Evolutionary conservation across 2,888 invertebrate genomes (phyloP).

Genomic region (Tanypteryx hageni): DNA sequence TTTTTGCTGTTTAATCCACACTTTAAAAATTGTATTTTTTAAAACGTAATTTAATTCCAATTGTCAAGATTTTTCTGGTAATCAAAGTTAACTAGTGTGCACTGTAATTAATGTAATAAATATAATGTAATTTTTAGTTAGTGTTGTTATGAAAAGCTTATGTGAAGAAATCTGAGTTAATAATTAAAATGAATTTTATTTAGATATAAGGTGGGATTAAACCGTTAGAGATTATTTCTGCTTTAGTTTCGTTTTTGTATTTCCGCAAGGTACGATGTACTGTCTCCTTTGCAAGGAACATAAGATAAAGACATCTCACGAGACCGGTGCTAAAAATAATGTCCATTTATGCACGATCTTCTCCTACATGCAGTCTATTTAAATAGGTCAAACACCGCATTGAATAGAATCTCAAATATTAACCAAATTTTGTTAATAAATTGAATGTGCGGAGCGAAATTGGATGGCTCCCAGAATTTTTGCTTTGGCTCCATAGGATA

Average conservation of each 20-base stretch:
- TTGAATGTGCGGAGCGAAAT: conserved; percentile 19
- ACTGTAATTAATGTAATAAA: too few relatives aligned
- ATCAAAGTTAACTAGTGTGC: too few relatives aligned
- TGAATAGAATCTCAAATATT: neutral
- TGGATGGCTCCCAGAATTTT: neutral
- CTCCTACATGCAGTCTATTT: neutral
- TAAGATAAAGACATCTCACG: neutral
- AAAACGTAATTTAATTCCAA: too few relatives aligned
- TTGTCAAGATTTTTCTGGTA: too few relatives aligned
- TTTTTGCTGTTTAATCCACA: too few relatives aligned
- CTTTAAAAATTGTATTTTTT: too few relatives aligned
- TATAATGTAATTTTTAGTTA: too few relatives aligned
- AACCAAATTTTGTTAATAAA: conserved; percentile 9
- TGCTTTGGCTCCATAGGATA: neutral
- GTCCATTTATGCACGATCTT: neutral
- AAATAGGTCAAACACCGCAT: conserved; percentile 12
- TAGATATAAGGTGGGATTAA: too few relatives aligned
- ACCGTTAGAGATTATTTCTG: too few relatives aligned
- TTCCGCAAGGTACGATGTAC: neutral
- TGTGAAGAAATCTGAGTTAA: too few relatives aligned
- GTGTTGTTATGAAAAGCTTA: too few relatives aligned
- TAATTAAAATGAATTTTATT: too few relatives aligned
- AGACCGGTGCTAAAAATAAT: neutral
- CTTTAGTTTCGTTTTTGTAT: neutral
- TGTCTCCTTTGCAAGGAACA: neutral